Evolutionary conservation across 1,140 invertebrate genomes (phyloP).

Genomic region (Drosophila lini): DNA sequence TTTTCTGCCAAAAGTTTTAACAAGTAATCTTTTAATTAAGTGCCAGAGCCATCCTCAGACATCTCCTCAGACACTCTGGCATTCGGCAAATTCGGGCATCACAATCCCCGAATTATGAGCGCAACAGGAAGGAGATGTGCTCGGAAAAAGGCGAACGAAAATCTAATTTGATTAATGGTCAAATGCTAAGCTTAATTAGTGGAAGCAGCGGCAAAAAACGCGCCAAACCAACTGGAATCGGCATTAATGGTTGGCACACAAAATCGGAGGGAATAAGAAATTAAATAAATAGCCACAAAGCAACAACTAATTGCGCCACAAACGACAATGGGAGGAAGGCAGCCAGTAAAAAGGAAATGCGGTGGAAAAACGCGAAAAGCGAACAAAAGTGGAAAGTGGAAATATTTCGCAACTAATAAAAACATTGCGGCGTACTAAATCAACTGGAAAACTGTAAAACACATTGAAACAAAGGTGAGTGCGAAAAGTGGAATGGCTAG

Average conservation of each 20-base stretch:
- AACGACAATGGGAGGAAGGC: constrained; percentile 45
- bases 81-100: constrained; percentile 15
- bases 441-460: constrained; percentile 66
- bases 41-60: constrained; percentile 47
- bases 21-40: constrained; percentile 83
- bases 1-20: constrained; percentile 71
- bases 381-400: constrained; percentile 21
- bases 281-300: constrained; percentile 57
- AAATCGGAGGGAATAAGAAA: constrained; percentile 12
- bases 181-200: constrained; percentile 81
- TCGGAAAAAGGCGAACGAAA: constrained; percentile 22
- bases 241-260: constrained; percentile 44
- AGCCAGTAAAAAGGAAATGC: constrained; percentile 53
- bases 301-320: constrained; percentile 66
- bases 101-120: constrained; percentile 53
- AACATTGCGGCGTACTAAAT: constrained; percentile 72
- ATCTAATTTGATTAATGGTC: constrained; percentile 80
- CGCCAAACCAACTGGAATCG: constrained; percentile 32
- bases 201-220: constrained; percentile 33
- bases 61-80: constrained; percentile 26
- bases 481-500: constrained; percentile 8
- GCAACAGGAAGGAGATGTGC: constrained; percentile 26
- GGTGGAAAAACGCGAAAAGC: constrained; percentile 3
- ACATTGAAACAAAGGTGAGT: constrained; percentile 37
- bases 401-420: constrained; percentile 78